Evolutionary conservation across 2,797 vertebrate genomes (phyloP), one percentile per base, ranked within the genome.

Genomic region (Garrulus glandarius): DNA sequence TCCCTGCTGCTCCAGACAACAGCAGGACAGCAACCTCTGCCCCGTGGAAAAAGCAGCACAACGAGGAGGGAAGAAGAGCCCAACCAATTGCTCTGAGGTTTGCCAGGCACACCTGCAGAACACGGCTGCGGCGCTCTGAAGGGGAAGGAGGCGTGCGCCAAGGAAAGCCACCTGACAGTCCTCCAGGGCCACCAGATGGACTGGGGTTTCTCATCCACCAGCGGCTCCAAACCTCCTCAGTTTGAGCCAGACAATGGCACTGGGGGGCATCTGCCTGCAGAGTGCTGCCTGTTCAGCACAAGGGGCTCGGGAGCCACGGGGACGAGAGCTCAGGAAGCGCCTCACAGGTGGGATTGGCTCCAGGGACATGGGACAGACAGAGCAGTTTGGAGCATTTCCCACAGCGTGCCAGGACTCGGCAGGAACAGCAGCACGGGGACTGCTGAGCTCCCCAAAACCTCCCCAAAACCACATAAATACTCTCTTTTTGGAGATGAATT

Each of bases 121-220:
- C 52, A n/a, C 9, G 13, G 43, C 30, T 0, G 9, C 10, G 5
- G 46, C 3, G 10, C 20, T 21, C 1, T 2, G 1, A 52, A 64
- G 11, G 27, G 17, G 5, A 94, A 32, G 37, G 36, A 81, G 24
- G 26, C 46, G 52, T 0, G 0, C 0, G 0, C 2, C 16, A 14
- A 60, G 34, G 32, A 57, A 79, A 89, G 60, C 10, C 53, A 49
- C 19, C 41, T 41, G 36, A 21, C 19, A 47, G 64, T 3, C 87
- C 29, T 87, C 63, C 30, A 26, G 71, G 60, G 46, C 56, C 46
- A 74, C 30, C 56, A 80, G 75, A 83, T 43, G 46, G 61, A 74
- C 65, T 57, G 65, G 41, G 87, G 85, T 71, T 91, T 82, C 37
- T 18, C 11, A 50, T 13, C 7, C 1, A 80, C 22, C 52, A 21